Base-by-base conservation (phyloP, 1,140 invertebrate species). In the Drosophila kanapiae region DNA sequence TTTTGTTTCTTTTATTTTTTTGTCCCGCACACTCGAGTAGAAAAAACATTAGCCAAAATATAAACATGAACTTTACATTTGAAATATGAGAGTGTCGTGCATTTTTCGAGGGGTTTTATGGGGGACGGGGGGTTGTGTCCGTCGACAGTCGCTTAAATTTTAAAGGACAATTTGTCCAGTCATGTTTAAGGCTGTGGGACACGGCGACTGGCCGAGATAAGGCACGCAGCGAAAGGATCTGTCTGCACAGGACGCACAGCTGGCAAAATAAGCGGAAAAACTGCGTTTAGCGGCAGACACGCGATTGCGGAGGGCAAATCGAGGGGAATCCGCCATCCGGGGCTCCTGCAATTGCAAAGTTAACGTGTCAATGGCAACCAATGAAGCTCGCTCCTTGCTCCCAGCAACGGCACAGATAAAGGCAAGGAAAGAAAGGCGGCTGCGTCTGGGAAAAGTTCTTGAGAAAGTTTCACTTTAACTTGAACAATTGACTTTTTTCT, bases 31-130 rank as follows among this genome's bases (percentile, higher is more conserved):
- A 54, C 35, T 43, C 76, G 62, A 69, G 71, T 83, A 77, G 63
- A 83, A 88, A 83, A 88, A 82, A 88, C 81, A 85, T 85, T 91
- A 91, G 88, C 88, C 88, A 91, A 88, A 91, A 91, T 85, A 91
- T 91, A 91, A 91, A 91, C 88, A 91, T 78, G 85, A 87, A 84
- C 80, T 88, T 80, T 78, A 74, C 74, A 76, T 84, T 75, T 87
- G 80, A 84, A 71, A 84, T 87, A 87, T 88, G 84, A 84, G 62
- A 64, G 65, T 61, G 65, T 49, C 58, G 63, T 54, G 18, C 43
- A 59, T 62, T 75, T 60, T 69, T 47, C 33, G 35, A 49, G 62
- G 62, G 62, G 1, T 4, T 14, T 23, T 37, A 6, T 3, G 29
- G 13, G 42, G 2, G 3, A 6, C 7, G 40, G 11, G 27, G 48